phyloP scores from a whole-genome alignment of 2,888 invertebrate genomes.

The Thumatha senex region DNA sequence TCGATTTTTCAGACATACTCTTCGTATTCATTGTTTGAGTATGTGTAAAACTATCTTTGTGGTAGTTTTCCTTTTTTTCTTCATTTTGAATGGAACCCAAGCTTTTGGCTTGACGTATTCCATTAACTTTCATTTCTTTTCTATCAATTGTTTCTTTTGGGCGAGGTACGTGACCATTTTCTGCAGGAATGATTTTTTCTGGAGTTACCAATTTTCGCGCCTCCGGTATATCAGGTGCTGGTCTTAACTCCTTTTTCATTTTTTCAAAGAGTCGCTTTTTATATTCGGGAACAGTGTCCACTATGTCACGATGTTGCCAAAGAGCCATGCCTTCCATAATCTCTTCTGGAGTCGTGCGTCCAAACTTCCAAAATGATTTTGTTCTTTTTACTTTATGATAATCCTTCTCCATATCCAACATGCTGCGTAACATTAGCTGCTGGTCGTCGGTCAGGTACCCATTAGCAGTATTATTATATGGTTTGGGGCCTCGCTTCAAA shows the following conservation, averaged over 20 bases:
- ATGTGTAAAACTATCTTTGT: slow-evolving; percentile 61
- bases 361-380: slow-evolving; percentile 94
- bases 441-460: slow-evolving; percentile 83
- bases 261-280: slow-evolving; percentile 76
- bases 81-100: slow-evolving; percentile 75
- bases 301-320: slow-evolving; percentile 93
- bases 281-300: slow-evolving; percentile 86
- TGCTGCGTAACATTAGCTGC: slow-evolving; percentile 76
- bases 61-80: slow-evolving; percentile 60
- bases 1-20: slow-evolving; percentile 73
- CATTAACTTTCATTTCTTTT: slow-evolving; percentile 70
- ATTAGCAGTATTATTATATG: slow-evolving; percentile 55
- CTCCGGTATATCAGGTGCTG: slow-evolving; percentile 71
- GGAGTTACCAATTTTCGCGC: slow-evolving; percentile 52
- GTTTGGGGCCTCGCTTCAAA: slow-evolving; percentile 68
- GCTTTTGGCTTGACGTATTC: slow-evolving; percentile 77
- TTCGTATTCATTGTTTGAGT: slow-evolving; percentile 66
- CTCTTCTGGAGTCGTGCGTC: slow-evolving; percentile 87
- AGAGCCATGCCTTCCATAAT: slow-evolving; percentile 94
- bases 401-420: slow-evolving; percentile 83
- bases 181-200: slow-evolving; percentile 53
- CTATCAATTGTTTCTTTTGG: slow-evolving; percentile 76
- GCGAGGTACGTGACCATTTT: slow-evolving; percentile 51
- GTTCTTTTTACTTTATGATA: slow-evolving; percentile 89
- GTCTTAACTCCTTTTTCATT: slow-evolving; percentile 71